These are phyloP conservation scores for Lethrus apterus DNA, from an alignment of 1,140 invertebrate species.

Conservation along the genomic window DNA sequence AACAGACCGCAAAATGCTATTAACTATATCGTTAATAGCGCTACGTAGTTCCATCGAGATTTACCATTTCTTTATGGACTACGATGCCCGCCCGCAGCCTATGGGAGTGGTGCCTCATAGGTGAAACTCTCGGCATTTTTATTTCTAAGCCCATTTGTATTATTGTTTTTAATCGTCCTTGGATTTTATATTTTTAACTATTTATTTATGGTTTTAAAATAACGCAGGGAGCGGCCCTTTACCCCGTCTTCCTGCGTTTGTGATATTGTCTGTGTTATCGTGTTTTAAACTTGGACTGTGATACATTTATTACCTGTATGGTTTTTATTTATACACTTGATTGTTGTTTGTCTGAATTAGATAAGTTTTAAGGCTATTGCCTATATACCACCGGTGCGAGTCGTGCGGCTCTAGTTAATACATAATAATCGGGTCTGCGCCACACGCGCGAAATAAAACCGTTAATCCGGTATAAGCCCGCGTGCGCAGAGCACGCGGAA, in stretches of 20 bases:
- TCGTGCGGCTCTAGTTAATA: not conserved
- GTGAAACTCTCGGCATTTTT: slow-evolving; percentile 5
- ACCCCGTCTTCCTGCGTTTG: not conserved
- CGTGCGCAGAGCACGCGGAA: too few species aligned
- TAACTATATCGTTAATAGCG: slow-evolving; percentile 32
- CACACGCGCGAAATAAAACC: too few species aligned
- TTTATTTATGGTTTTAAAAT: slow-evolving; percentile 11
- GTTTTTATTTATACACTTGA: not conserved
- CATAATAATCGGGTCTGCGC: too few species aligned
- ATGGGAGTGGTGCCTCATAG: not conserved
- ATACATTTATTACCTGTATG: too few species aligned
- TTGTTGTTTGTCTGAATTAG: slow-evolving; percentile 2
- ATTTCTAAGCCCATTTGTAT: not conserved
- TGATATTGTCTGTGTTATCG: not conserved
- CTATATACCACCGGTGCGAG: too few species aligned
- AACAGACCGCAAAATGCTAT: slow-evolving; percentile 14
- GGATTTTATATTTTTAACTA: not conserved
- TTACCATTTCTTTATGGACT: slow-evolving; percentile 29
- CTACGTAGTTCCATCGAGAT: slow-evolving; percentile 32
- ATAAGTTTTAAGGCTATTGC: too few species aligned
- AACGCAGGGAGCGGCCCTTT: not conserved
- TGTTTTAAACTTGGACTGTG: too few species aligned
- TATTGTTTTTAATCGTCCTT: not conserved
- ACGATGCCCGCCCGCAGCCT: slow-evolving; percentile 14
- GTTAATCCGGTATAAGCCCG: too few species aligned